phyloP scores from a whole-genome alignment of 2,797 vertebrate species.

The Hylomyscus alleni region DNA sequence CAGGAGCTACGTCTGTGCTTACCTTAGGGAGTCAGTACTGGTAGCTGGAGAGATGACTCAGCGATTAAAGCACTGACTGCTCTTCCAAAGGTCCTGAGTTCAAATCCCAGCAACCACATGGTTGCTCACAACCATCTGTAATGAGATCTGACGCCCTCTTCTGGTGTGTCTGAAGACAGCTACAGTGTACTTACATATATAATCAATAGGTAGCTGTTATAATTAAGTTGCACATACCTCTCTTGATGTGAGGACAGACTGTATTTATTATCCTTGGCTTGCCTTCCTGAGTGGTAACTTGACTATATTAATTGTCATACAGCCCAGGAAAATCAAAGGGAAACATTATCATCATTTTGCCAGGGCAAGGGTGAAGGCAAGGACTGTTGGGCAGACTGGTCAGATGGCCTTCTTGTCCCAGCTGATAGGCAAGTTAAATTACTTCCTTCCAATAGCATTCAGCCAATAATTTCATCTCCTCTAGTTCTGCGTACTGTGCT shows the following conservation, averaged over 20 bases:
- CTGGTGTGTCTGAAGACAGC: too few relatives aligned
- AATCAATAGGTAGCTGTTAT: background rate
- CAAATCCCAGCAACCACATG: too few relatives aligned
- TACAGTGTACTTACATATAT: too few relatives aligned
- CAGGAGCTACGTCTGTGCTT: background rate
- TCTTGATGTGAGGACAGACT: background rate
- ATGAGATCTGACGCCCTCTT: too few relatives aligned
- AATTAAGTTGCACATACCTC: background rate
- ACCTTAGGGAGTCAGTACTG: background rate
- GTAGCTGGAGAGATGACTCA: too few relatives aligned
- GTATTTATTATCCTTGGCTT: background rate
- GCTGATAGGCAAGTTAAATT: background rate
- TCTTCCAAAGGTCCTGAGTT: too few relatives aligned
- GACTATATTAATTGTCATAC: background rate
- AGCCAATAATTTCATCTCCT: background rate
- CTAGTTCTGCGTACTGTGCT: background rate
- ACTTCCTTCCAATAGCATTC: background rate
- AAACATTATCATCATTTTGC: background rate
- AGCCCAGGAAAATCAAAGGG: background rate
- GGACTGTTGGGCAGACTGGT: background rate
- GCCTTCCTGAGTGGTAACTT: background rate
- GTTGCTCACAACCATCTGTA: too few relatives aligned
- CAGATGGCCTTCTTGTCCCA: background rate
- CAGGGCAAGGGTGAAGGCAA: background rate
- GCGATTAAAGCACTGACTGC: too few relatives aligned